Evolutionary conservation across 1,140 invertebrate genomes (phyloP).

Genomic region (Lordiphosa collinella): DNA sequence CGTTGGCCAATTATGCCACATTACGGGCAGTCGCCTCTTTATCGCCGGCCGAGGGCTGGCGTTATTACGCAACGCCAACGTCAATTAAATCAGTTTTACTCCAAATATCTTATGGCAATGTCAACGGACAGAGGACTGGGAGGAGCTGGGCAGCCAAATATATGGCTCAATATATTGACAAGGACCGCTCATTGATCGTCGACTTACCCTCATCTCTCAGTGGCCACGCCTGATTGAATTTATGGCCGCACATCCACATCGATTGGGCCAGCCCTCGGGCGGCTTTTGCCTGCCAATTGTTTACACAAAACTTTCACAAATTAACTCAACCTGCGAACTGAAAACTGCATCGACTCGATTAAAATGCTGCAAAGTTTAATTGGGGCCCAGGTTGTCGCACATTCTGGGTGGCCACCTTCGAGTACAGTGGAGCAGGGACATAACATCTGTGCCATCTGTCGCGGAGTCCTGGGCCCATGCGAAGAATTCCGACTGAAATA

Average conservation of each 20-base stretch:
- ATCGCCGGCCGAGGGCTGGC: constrained; percentile 24
- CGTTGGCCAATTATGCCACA: constrained; percentile 69
- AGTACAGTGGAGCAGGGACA: constrained; percentile 33
- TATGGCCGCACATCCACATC: constrained; percentile 46
- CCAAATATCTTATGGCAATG: constrained; percentile 73
- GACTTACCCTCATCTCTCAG: constrained; percentile 1
- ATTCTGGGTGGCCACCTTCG: constrained; percentile 58
- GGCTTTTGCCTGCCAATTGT: constrained; percentile 47
- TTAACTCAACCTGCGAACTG: constrained; percentile 59
- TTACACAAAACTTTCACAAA: constrained; percentile 77
- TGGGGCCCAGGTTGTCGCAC: constrained; percentile 57
- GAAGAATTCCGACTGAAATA: too few relatives aligned
- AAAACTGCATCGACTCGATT: constrained; percentile 61
- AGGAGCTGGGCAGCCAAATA: constrained; percentile 6
- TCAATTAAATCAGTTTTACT: constrained; percentile 77
- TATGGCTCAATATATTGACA: constrained; percentile 60
- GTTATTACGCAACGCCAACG: constrained; percentile 68
- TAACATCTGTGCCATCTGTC: too few relatives aligned
- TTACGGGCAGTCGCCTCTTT: constrained; percentile 59
- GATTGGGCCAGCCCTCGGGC: constrained; percentile 28
- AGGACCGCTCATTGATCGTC: constrained; percentile 35
- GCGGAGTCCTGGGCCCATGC: too few relatives aligned
- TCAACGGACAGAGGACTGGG: constrained; percentile 36
- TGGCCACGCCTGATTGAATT: constrained; percentile 74
- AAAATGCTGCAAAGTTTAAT: constrained; percentile 73